These are phyloP conservation scores for Geotrypetes seraphini DNA, from an alignment of 2,797 vertebrate genomes.

Conservation along the genomic window DNA sequence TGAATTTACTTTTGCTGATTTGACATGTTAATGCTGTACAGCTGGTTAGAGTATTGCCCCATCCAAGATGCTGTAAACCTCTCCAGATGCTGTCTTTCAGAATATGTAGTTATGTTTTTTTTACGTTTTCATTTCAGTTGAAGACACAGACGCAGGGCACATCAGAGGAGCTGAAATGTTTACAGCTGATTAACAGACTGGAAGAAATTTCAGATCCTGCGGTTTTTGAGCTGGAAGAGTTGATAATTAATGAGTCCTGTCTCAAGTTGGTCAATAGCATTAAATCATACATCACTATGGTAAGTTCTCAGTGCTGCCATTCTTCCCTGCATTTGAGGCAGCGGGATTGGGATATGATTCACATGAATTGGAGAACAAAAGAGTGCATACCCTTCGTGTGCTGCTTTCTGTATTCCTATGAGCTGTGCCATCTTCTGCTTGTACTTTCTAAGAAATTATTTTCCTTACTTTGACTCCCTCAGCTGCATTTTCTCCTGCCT, in stretches of 20 bases:
- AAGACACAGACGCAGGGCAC: conserved; percentile 67
- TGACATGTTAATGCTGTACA: no score
- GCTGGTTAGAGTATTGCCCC: no score
- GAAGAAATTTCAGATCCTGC: conserved; percentile 45
- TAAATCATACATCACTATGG: conserved; percentile 73
- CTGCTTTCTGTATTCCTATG: not conserved
- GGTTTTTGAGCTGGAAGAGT: conserved; percentile 24
- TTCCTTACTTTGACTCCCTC: no score
- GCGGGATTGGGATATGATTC: not conserved
- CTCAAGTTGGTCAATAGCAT: conserved; percentile 73
- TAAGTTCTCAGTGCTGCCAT: conserved; percentile 3
- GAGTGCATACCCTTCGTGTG: not conserved
- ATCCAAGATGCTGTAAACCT: no score
- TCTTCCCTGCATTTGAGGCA: no score
- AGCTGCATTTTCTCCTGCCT: no score
- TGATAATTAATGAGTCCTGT: conserved; percentile 67
- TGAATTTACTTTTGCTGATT: no score
- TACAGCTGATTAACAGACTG: conserved; percentile 64
- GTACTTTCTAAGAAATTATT: no score
- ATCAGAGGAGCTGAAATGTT: conserved; percentile 68
- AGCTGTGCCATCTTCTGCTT: no score
- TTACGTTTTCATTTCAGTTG: conserved; percentile 15
- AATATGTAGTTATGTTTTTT: conserved; percentile 17
- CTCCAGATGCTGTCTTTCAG: conserved; percentile 19
- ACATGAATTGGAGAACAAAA: accelerated